phyloP scores from a whole-genome alignment of 2,113 vertebrate species.

The Piaya cayana region DNA sequence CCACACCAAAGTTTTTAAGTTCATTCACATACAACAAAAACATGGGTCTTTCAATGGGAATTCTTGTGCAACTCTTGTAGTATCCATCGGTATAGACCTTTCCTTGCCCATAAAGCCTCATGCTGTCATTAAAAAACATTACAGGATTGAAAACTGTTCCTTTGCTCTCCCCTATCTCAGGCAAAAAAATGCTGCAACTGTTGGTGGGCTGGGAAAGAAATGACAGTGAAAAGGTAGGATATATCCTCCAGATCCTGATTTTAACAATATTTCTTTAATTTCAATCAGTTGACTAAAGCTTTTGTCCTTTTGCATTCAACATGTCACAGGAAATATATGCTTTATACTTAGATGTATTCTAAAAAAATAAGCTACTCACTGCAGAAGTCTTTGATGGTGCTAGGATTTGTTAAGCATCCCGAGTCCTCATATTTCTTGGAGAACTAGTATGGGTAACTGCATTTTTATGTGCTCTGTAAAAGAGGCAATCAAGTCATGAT shows the following conservation, averaged over 20 bases:
- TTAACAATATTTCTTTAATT: neutral
- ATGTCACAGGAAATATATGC: neutral
- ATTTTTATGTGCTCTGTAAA: neutral
- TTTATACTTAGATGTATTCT: neutral
- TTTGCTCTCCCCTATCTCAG: neutral
- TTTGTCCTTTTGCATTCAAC: neutral
- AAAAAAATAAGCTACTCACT: neutral
- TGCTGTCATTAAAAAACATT: neutral
- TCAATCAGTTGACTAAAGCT: neutral
- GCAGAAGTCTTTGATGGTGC: neutral
- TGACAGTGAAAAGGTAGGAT: neutral
- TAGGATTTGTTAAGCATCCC: neutral
- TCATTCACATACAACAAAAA: neutral
- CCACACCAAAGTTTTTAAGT: neutral
- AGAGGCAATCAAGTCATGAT: neutral
- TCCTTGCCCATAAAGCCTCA: neutral
- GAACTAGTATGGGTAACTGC: neutral
- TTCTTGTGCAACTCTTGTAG: neutral
- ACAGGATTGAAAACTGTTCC: neutral
- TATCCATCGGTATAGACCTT: neutral
- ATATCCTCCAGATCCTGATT: neutral
- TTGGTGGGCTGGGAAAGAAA: neutral
- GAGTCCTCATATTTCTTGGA: neutral
- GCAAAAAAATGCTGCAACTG: neutral
- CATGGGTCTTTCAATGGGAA: neutral